Percentiles rank a stretch among this genome's conserved stretches.
Evolutionary conservation across 2,797 vertebrate genomes (phyloP).

Genomic region (Enteromius paludinosus): DNA sequence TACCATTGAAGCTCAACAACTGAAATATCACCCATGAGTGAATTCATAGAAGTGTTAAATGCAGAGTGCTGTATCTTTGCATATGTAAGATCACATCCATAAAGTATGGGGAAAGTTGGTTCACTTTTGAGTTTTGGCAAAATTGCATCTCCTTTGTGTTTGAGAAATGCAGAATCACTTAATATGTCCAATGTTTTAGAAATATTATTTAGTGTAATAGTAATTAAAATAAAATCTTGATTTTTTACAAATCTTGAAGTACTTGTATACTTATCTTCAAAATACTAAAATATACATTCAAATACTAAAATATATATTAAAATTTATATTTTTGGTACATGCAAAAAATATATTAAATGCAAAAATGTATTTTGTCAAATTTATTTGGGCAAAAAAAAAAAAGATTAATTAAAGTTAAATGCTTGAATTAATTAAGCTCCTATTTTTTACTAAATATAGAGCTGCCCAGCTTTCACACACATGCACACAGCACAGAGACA

Average conservation of each 20-base stretch:
- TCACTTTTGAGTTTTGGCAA: background rate
- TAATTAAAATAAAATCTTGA: no score
- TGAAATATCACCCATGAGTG: conserved; percentile 32
- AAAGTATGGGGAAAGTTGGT: background rate
- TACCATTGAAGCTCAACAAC: conserved; percentile 4
- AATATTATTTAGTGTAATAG: background rate
- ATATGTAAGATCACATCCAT: conserved; percentile 3
- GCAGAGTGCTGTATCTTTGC: background rate
- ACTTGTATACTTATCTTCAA: background rate
- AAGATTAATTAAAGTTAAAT: background rate
- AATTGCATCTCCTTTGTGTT: conserved; percentile 2
- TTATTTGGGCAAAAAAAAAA: background rate
- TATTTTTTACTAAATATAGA: conserved; percentile 31
- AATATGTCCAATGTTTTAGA: background rate
- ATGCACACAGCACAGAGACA: conserved; percentile 16
- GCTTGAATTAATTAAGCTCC: background rate
- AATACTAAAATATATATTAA: background rate
- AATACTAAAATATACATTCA: background rate
- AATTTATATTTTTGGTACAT: background rate
- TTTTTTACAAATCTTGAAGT: no score
- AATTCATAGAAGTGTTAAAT: conserved; percentile 28
- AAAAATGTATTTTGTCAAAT: background rate
- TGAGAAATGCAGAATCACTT: background rate
- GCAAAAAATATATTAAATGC: background rate
- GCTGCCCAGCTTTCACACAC: conserved; percentile 20